phyloP scores from a whole-genome alignment of 1,140 invertebrate genomes.

The Argopecten irradians region DNA sequence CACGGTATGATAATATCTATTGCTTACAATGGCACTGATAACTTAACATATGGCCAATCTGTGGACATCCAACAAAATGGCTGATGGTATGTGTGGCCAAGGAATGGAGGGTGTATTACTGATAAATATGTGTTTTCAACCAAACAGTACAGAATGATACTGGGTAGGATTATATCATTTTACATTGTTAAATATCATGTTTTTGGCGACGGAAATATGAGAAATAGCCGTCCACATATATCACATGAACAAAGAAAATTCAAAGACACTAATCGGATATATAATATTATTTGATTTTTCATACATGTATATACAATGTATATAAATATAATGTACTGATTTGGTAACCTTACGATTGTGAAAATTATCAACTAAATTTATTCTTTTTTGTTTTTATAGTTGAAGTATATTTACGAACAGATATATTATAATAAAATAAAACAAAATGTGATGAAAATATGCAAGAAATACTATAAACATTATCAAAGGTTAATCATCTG shows the following conservation, averaged over 20 bases:
- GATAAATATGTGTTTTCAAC: not conserved
- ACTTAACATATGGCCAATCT: not conserved
- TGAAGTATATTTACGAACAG: no score
- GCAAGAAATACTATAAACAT: no score
- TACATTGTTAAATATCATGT: constrained; percentile 12
- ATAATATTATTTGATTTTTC: no score
- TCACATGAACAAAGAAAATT: not conserved
- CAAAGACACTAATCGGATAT: not conserved
- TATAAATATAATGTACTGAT: no score
- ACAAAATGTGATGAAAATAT: no score
- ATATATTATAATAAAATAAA: no score
- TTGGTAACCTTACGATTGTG: no score
- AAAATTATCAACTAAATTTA: no score
- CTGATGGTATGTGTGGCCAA: not conserved
- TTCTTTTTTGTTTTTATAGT: no score
- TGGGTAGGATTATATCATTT: not conserved
- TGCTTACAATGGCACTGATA: not conserved
- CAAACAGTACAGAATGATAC: not conserved
- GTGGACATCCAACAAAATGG: constrained; percentile 8
- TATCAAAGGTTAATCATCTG: no score
- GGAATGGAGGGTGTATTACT: not conserved
- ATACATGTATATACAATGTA: no score
- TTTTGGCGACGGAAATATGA: constrained; percentile 16
- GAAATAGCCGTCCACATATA: not conserved
- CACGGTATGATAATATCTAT: not conserved